Conservation (phyloP, 2,888 invertebrate species). For the Caenorhabditis macrosperma region DNA sequence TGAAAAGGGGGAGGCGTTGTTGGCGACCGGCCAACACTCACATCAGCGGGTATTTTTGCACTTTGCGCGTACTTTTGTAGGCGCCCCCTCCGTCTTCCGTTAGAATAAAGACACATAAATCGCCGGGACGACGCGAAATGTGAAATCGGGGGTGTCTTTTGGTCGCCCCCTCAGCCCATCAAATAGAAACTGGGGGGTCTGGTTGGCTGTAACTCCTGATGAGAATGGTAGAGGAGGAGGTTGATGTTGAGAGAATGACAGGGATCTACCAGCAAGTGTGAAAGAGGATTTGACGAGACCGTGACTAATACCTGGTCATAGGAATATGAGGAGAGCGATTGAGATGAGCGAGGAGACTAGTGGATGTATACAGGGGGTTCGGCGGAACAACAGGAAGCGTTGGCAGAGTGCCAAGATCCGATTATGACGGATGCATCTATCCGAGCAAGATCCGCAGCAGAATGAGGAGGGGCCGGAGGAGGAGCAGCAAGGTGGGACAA, state of each 20-base stretch:
- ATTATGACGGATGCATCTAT: constrained; percentile 14
- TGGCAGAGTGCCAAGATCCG: constrained; percentile 50
- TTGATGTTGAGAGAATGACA: constrained; percentile 7
- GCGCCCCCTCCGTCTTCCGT: constrained; percentile 45
- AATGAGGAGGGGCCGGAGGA: neutral
- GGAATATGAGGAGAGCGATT: constrained; percentile 6
- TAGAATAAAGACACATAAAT: constrained; percentile 58
- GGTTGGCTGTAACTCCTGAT: constrained; percentile 2
- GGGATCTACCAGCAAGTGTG: constrained; percentile 44
- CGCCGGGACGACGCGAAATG: constrained; percentile 48
- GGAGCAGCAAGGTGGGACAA: neutral
- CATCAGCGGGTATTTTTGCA: constrained; percentile 42
- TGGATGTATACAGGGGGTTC: constrained; percentile 36
- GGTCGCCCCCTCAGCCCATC: constrained; percentile 17
- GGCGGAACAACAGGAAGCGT: constrained; percentile 51
- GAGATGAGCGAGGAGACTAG: constrained; percentile 17
- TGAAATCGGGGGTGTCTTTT: constrained; percentile 33
- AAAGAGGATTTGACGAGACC: constrained; percentile 52
- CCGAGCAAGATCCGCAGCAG: neutral
- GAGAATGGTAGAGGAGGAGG: neutral
- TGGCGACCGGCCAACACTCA: constrained; percentile 52
- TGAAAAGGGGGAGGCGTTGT: constrained; percentile 21
- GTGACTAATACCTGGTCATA: constrained; percentile 39
- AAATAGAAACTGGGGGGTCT: constrained; percentile 42
- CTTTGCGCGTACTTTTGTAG: constrained; percentile 52